A percentile compares a stretch with the other conserved stretches of the same genome.
These are phyloP conservation scores for Andricus grossulariae DNA, from an alignment of 1,140 invertebrate genomes.

Conservation along the genomic window DNA sequence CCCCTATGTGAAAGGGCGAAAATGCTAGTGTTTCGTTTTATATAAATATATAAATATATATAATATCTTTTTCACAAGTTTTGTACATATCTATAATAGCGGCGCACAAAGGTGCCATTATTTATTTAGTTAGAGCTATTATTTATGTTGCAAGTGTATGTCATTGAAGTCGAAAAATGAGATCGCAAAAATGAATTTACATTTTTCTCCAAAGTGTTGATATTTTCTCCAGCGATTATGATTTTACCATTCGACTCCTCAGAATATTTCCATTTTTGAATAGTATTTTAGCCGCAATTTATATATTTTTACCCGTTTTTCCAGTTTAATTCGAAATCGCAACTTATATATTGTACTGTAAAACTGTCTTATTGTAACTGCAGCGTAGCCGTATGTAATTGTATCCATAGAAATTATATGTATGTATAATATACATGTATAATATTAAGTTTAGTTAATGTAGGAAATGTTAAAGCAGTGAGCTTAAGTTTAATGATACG, in stretches of 20 bases:
- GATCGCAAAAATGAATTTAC: not conserved
- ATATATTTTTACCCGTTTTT: not conserved
- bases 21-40: constrained; percentile 16
- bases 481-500: constrained; percentile 56
- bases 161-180: constrained; percentile 3
- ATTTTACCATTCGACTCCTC: constrained; percentile 20
- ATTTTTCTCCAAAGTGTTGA: not conserved
- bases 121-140: constrained; percentile 60
- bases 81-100: constrained; percentile 23
- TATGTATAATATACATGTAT: constrained; percentile 26
- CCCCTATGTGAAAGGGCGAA: not conserved
- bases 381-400: constrained; percentile 14
- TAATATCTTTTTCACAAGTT: constrained; percentile 10
- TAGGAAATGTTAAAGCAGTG: constrained; percentile 25
- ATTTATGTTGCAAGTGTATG: constrained; percentile 53
- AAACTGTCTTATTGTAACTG: constrained; percentile 18
- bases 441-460: constrained; percentile 25
- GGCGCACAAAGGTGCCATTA: constrained; percentile 46
- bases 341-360: constrained; percentile 30
- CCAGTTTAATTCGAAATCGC: not conserved
- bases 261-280: constrained; percentile 6
- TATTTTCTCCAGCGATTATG: not conserved
- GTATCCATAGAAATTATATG: constrained; percentile 7
- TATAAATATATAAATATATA: constrained; percentile 15
- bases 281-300: not conserved